Evolutionary conservation across 2,113 vertebrate species (phyloP), one percentile per base, ranked within the genome.

Genomic region (Mobula hypostoma): DNA sequence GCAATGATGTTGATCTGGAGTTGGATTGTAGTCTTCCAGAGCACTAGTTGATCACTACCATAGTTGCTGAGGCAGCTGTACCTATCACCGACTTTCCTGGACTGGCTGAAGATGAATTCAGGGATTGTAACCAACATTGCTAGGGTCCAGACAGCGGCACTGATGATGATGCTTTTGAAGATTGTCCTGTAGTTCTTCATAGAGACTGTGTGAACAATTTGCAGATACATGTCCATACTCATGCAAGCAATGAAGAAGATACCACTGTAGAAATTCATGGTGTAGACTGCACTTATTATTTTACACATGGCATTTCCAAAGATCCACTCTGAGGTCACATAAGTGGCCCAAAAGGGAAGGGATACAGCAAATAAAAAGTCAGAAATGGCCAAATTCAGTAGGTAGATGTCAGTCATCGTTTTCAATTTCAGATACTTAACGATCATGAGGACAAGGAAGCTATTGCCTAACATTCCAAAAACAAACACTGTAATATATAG

Each of bases 161-260:
- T 95, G 70, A 98, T 32, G 80, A 7, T n/a, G 19, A 95, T 19
- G 15, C 97, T 97, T 58, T 85, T 5, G 1, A 48, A 94, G 77
- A 95, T 0, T 0, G 97, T 98, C 68, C 98, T 97, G 94, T 96
- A 95, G 2, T 36, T 95, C 1, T 96, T 94, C 29, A 97, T 94
- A 0, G 94, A 96, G 6, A 97, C 95, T 0, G 97, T 94, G 0
- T 97, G 97, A 94, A 98, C 96, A 0, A 99, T 96, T 27, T 97
- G 96, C 94, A 97, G 9, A 63, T 98, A 99, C 94, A 98, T 97
- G 96, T 98, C 98, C 0, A 98, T 0, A 0, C 98, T 98, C 97
- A 98, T 98, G 94, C 97, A 95, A 1, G 98, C 96, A 96, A 99
- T 96, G 94, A 98, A 98, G 95, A 98, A 98, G 95, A 96, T 96